Base-by-base conservation (phyloP, 1,140 invertebrate species). In the Rhopalosiphum maidis region DNA sequence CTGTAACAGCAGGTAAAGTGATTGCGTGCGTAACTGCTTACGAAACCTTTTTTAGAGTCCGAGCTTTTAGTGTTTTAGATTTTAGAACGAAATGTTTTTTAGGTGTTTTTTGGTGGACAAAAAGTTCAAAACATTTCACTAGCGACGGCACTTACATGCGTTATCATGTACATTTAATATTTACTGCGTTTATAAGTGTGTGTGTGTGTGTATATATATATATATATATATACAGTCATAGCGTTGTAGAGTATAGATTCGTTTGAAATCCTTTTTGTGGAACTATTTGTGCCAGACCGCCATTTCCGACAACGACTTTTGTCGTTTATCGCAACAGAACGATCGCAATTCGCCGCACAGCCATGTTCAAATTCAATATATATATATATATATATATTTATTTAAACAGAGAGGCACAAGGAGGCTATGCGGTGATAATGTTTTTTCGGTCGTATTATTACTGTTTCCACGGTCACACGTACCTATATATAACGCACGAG, bases 401-500 rank as follows among this genome's bases (percentile, higher is more conserved):
- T n/a, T 18, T 77, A 18, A n/a, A n/a, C 15, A n/a, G n/a, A 77
- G 11, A n/a, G 5, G 60, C 60, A 77, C 60, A 18, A 77, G 15
- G 30, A n/a, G 60, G 15, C 11, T 77, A 77, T 77, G 60, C 60
- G 30, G 60, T 77, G 60, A 77, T 37, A 83, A 83, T 83, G 77
- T 83, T 83, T 83, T 83, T 83, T 83, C 77, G 77, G 77, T 83
- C 35, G 30, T 77, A 83, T 83, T 83, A 37, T 83, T 37, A 83
- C 35, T 83, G 7, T 83, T 37, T 83, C n/a, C 8, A 83, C 77
- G 77, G 35, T 37, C 35, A 18, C 77, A 37, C 22, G 35, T 83
- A 37, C 77, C 18, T 77, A 77, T 35, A 37, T 82, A 82, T 82
- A 82, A 35, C 35, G 35, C n/a, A 37, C 35, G 15, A 21, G 41